phyloP scores from a whole-genome alignment of 2,113 vertebrate species.

The Hydrolagus affinis region DNA sequence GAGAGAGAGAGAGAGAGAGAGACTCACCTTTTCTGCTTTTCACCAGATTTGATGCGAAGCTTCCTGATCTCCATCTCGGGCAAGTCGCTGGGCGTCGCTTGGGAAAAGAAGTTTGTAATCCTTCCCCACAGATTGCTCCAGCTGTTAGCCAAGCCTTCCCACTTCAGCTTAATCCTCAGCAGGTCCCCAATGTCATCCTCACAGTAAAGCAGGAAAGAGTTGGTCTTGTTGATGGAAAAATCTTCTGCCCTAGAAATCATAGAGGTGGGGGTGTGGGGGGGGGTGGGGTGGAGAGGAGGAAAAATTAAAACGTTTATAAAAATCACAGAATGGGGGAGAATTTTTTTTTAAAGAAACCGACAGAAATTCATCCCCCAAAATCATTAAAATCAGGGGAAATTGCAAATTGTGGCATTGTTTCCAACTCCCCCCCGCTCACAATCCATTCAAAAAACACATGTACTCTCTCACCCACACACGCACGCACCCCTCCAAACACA shows the following conservation, averaged over 20 bases:
- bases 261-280: neutral
- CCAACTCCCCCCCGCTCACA: too few species aligned
- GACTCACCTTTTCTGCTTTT: constrained; percentile 82
- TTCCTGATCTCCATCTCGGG: constrained; percentile 67
- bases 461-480: too few species aligned
- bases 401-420: too few species aligned
- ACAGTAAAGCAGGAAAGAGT: constrained; percentile 86
- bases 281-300: too few species aligned
- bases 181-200: constrained; percentile 89
- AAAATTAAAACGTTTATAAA: too few species aligned
- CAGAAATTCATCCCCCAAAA: too few species aligned
- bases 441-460: too few species aligned
- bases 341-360: too few species aligned
- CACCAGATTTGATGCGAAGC: constrained; percentile 85
- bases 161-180: constrained; percentile 74
- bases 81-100: constrained; percentile 35
- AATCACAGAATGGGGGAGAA: too few species aligned
- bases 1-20: neutral
- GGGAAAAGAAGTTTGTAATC: constrained; percentile 53
- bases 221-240: constrained; percentile 62
- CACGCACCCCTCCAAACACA: too few species aligned
- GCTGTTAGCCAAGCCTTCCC: constrained; percentile 55
- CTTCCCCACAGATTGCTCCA: constrained; percentile 61
- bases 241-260: too few species aligned
- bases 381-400: too few species aligned